These are phyloP conservation scores for Galerucella pusilla DNA, from an alignment of 2,888 invertebrate genomes.

Conservation along the genomic window DNA sequence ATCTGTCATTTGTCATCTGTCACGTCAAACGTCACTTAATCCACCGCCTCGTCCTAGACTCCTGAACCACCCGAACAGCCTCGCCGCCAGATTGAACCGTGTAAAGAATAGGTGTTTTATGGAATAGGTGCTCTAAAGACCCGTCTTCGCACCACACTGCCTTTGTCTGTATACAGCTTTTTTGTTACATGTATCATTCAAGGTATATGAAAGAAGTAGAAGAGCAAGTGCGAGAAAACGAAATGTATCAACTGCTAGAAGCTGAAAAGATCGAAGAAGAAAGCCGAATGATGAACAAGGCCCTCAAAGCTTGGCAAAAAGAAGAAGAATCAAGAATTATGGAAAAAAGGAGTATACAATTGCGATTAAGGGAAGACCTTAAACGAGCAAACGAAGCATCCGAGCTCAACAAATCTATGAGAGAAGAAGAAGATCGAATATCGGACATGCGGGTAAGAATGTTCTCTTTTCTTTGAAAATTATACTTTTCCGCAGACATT, in stretches of 20 bases:
- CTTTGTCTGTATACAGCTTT: no score
- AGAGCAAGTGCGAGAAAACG: conserved; percentile 68
- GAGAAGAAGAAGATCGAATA: conserved; percentile 74
- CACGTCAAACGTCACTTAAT: no score
- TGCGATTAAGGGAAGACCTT: conserved; percentile 70
- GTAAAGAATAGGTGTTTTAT: no score
- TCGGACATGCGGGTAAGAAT: conserved; percentile 67
- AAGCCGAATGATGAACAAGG: conserved; percentile 72
- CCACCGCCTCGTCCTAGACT: no score
- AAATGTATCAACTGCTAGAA: conserved; percentile 69
- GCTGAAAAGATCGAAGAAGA: conserved; percentile 78
- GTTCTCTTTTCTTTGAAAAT: no score
- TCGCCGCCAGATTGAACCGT: no score
- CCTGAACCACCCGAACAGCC: no score
- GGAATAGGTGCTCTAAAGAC: no score
- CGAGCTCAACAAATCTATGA: conserved; percentile 71
- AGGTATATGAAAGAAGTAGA: conserved; percentile 55
- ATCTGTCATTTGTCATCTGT: no score
- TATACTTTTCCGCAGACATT: no score
- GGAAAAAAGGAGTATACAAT: conserved; percentile 68
- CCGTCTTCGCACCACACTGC: no score
- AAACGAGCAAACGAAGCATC: conserved; percentile 73
- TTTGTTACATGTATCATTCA: no score
- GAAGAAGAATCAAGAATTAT: conserved; percentile 72
- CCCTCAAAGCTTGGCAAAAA: conserved; percentile 73